Conservation (phyloP, 2,113 vertebrate genomes). For the Etia nguti region DNA sequence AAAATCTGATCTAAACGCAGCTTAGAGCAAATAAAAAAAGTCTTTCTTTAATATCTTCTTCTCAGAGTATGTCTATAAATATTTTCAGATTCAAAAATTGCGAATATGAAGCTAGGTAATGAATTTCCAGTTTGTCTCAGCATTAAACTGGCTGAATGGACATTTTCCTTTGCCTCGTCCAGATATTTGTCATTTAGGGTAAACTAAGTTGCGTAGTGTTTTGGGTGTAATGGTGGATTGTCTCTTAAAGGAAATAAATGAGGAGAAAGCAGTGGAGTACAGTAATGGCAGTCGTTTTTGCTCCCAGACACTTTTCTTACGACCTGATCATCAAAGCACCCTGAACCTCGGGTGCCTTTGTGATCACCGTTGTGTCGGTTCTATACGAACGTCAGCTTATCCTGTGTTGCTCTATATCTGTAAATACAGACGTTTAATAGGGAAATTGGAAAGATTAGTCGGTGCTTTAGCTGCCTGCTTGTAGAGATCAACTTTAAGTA, state of each 20-base stretch:
- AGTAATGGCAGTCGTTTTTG: not conserved
- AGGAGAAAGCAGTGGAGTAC: not conserved
- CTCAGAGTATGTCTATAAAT: not conserved
- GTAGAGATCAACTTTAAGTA: not conserved
- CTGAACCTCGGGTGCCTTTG: not conserved
- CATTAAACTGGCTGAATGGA: not conserved
- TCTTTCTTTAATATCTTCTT: not conserved
- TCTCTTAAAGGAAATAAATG: not conserved
- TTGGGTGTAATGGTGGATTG: not conserved
- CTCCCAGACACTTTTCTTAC: not conserved
- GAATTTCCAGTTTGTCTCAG: not conserved
- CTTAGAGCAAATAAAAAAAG: not conserved
- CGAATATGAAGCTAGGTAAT: not conserved
- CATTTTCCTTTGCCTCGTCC: not conserved
- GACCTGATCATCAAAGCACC: not conserved
- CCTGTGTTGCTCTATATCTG: not conserved
- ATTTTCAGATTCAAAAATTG: not conserved
- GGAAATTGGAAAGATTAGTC: not conserved
- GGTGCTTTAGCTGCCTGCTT: not conserved
- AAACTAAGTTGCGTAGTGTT: not conserved
- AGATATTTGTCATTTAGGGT: not conserved
- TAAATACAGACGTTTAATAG: not conserved
- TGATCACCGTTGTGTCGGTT: not conserved
- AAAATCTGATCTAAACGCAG: not conserved
- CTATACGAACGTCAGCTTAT: not conserved